Evolutionary conservation across 2,797 vertebrate genomes (phyloP), one percentile per base, ranked within the genome.

Genomic region (Mormyrops attenuatus): DNA sequence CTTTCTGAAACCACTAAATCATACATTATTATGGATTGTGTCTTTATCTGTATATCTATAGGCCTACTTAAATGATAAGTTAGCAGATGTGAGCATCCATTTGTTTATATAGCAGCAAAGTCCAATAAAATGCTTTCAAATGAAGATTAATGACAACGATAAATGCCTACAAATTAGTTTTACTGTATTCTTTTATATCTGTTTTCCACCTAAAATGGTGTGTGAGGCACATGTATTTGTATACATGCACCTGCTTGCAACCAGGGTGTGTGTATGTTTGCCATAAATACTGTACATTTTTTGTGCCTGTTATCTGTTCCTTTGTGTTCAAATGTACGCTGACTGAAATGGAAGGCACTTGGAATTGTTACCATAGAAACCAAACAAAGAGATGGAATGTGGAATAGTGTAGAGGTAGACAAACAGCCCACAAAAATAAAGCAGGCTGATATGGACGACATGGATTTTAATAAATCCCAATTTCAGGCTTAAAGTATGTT

Each of bases 361-460:
- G 92, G 95, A 95, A 95, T 96, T 95, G 97, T 98, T 97, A 95
- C 97, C 96, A 97, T 97, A 97, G 96, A 95, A 95, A 97, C 96
- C 94, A 96, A 96, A 96, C 96, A 97, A 96, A 96, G 96, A 96
- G 94, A 95, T 93, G 89, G 89, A 94, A 94, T 95, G 95, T 93
- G 95, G 95, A 95, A 94, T 95, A 95, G 95, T 95, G 95, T 92
- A 94, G 95, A 94, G 94, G 94, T 92, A 91, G 91, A 95, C 93
- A 85, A 80, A 80, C 50, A 92, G 90, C 1, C 34, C 9, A 44
- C 82, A 50, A 52, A 88, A 93, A 89, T 91, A 92, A 91, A 94
- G 92, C 93, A 92, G 92, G 91, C 90, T 90, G 92, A 88, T 90
- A 88, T 89, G 55, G 26, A 87, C 49, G 38, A 87, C 52, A 87